Percentiles rank a stretch among this genome's conserved stretches.
phyloP scores from a whole-genome alignment of 2,113 vertebrate genomes.

The Morone chrysops region DNA sequence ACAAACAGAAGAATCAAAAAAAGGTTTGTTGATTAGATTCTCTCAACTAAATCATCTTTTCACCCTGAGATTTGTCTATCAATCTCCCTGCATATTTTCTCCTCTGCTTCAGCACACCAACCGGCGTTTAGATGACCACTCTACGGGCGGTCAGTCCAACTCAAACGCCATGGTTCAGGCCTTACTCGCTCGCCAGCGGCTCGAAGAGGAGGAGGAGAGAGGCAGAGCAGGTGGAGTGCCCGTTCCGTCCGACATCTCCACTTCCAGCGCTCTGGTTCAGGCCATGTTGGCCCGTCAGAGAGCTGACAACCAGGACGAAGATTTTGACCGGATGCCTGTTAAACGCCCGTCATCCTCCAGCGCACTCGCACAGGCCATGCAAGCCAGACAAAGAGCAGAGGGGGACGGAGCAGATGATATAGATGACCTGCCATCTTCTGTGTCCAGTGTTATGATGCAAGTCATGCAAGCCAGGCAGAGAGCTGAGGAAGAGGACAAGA shows the following conservation, averaged over 20 bases:
- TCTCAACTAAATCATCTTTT: not conserved
- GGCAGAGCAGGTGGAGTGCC: constrained; percentile 18
- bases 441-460: constrained; percentile 67
- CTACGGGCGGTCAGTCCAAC: constrained; percentile 44
- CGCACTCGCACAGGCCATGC: constrained; percentile 28
- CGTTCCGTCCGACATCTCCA: constrained; percentile 58
- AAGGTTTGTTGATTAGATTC: constrained; percentile 56
- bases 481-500: constrained; percentile 42
- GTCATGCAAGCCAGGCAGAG: constrained; percentile 73
- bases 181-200: constrained; percentile 58
- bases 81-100: not conserved
- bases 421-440: constrained; percentile 13
- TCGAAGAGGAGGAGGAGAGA: constrained; percentile 54
- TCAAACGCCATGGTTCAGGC: constrained; percentile 67
- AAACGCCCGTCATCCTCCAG: not conserved
- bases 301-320: constrained; percentile 3
- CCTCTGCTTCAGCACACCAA: constrained; percentile 41
- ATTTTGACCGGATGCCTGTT: not conserved
- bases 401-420: not conserved
- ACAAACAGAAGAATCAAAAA: constrained; percentile 55
- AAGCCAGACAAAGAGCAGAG: constrained; percentile 56
- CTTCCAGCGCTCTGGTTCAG: constrained; percentile 52
- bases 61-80: not conserved
- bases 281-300: constrained; percentile 58
- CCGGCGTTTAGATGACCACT: constrained; percentile 8